These are phyloP conservation scores for Ciconia maguari DNA, from an alignment of 2,113 vertebrate genomes.

Conservation along the genomic window DNA sequence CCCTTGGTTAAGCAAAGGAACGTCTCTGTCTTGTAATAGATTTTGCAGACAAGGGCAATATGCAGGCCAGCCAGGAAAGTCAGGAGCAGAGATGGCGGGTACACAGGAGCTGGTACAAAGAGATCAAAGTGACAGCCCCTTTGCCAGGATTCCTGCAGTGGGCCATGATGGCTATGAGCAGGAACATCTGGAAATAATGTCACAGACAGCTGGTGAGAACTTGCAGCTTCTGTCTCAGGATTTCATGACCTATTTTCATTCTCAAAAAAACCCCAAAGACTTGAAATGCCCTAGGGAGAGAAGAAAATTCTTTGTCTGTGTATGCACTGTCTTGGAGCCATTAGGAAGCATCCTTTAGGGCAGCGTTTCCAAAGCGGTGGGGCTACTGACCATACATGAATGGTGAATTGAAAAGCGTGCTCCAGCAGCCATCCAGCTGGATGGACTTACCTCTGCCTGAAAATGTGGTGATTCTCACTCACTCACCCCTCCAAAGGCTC, in stretches of 20 bases:
- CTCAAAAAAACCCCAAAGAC: background rate
- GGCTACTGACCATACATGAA: background rate
- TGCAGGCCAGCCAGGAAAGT: background rate
- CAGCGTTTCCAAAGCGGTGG: background rate
- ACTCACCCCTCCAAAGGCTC: background rate
- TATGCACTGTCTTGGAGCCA: background rate
- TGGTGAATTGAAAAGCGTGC: background rate
- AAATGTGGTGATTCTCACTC: background rate
- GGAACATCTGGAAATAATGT: constrained; percentile 50
- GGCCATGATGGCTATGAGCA: background rate
- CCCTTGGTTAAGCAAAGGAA: background rate
- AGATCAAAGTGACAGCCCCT: background rate
- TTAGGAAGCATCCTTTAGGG: rapidly evolving
- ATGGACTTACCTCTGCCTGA: background rate
- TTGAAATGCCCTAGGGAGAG: background rate
- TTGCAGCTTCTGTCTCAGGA: background rate
- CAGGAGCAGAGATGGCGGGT: background rate
- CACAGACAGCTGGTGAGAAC: background rate
- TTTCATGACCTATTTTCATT: background rate
- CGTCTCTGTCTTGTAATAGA: background rate
- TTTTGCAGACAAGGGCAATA: constrained; percentile 38
- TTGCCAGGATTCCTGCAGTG: background rate
- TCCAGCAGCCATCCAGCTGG: background rate
- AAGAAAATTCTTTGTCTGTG: background rate
- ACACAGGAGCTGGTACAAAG: background rate